Evolutionary conservation across 2,888 invertebrate genomes (phyloP).

Genomic region (Hydrotaea cyrtoneurina): DNA sequence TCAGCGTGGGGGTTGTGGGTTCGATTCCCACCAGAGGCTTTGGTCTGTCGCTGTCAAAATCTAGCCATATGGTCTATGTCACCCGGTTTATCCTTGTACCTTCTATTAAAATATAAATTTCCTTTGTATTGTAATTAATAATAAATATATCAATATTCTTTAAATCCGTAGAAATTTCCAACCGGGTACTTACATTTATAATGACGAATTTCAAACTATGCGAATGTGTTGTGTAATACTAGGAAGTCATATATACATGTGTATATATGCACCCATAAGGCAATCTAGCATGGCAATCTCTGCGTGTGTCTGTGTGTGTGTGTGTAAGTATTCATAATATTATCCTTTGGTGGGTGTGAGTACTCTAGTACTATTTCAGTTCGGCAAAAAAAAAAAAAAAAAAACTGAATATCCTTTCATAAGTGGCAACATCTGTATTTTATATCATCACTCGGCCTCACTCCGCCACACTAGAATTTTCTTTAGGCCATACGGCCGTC

Average conservation of each 20-base stretch:
- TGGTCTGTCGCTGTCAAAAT: no score
- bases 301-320: no score
- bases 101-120: no score
- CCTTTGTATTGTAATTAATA: no score
- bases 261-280: neutral
- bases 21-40: no score
- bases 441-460: conserved; percentile 44
- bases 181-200: neutral
- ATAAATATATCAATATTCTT: no score
- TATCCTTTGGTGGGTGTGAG: neutral
- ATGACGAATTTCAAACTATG: no score
- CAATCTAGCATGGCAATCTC: neutral
- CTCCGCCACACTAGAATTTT: neutral
- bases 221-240: no score
- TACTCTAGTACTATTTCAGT: conserved; percentile 15
- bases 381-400: conserved; percentile 24
- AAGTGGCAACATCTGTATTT: conserved; percentile 61
- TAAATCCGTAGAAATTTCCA: neutral
- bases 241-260: no score
- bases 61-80: no score
- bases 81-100: no score
- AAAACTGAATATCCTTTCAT: conserved; percentile 13
- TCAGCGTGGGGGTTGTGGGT: no score
- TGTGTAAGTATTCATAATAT: neutral
- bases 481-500: neutral